Evolutionary conservation across 2,888 invertebrate species (phyloP).

Genomic region (Sinodicranocentrus sp.): DNA sequence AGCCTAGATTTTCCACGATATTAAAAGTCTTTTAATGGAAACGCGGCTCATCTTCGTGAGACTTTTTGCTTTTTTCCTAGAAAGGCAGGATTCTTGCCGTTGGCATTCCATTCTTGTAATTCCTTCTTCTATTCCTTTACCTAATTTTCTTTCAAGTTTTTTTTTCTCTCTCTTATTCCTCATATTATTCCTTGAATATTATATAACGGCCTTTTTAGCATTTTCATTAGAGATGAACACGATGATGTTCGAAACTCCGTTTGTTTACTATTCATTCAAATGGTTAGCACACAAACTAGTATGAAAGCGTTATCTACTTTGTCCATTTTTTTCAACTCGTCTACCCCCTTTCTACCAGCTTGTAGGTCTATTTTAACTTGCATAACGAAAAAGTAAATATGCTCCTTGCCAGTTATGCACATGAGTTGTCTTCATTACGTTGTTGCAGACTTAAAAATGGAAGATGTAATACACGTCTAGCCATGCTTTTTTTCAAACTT

Average conservation of each 20-base stretch:
- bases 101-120: slow-evolving; percentile 15
- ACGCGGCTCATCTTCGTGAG: slow-evolving; percentile 8
- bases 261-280: not conserved
- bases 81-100: not conserved
- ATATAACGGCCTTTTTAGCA: slow-evolving; percentile 1
- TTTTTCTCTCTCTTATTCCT: not conserved
- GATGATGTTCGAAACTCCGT: not conserved
- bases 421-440: not conserved
- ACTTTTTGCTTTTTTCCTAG: not conserved
- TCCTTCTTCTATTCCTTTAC: slow-evolving; percentile 8
- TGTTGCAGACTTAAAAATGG: not conserved
- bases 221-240: slow-evolving; percentile 19
- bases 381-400: slow-evolving; percentile 1
- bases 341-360: no score
- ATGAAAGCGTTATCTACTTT: not conserved
- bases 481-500: not conserved
- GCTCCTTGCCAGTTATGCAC: not conserved
- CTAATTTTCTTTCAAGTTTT: not conserved
- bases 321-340: not conserved
- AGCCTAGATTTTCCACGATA: not conserved
- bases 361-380: not conserved
- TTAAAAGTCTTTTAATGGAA: not conserved
- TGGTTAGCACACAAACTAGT: not conserved
- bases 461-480: not conserved
- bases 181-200: not conserved